A percentile compares a stretch with the other conserved stretches of the same genome.
Evolutionary conservation across 2,113 vertebrate species (phyloP).

Genomic region (Ibidorhyncha struthersii): DNA sequence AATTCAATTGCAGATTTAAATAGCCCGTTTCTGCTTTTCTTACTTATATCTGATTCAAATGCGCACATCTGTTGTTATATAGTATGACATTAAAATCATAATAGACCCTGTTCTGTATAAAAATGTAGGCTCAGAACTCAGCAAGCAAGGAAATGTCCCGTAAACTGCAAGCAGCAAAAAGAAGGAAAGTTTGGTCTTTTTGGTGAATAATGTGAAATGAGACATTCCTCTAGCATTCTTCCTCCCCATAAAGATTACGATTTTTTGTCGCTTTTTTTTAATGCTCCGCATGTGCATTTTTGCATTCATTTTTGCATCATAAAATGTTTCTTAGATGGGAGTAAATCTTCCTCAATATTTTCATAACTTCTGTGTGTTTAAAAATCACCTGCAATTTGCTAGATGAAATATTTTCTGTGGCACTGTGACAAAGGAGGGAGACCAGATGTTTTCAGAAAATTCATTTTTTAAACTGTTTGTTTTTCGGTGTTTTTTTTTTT

Average conservation of each 20-base stretch:
- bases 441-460: slow-evolving; percentile 29
- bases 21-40: background rate
- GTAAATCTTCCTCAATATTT: slow-evolving; percentile 6
- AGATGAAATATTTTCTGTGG: slow-evolving; percentile 50
- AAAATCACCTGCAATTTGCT: slow-evolving; percentile 47
- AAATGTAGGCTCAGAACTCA: background rate
- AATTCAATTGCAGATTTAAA: background rate
- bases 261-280: background rate
- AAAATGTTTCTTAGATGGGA: background rate
- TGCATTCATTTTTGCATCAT: background rate
- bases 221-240: background rate
- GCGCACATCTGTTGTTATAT: slow-evolving; percentile 22
- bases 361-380: background rate
- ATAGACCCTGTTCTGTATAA: background rate
- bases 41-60: background rate
- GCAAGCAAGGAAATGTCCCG: background rate
- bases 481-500: background rate
- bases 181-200: background rate
- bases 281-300: background rate
- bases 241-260: background rate
- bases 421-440: slow-evolving; percentile 24
- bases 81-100: background rate
- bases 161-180: background rate
- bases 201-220: background rate
- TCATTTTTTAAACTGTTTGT: slow-evolving; percentile 13